Percentiles rank a stretch among this genome's conserved stretches.
Conservation (phyloP, 2,113 vertebrate genomes). For the Isurus oxyrinchus region DNA sequence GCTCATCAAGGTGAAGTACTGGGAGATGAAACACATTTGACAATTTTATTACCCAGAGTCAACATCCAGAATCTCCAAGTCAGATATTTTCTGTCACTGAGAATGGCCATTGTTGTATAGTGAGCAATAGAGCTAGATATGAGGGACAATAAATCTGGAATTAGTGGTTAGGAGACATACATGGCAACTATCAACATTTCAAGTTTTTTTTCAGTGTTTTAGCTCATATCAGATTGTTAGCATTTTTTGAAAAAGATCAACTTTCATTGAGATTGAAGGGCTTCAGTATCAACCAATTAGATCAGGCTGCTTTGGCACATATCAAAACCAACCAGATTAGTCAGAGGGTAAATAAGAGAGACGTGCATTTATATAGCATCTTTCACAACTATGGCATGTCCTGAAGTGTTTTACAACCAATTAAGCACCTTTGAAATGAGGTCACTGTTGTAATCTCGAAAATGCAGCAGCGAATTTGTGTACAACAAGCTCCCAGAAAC, state of each 20-base stretch:
- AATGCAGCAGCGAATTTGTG: neutral
- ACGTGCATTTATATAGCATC: neutral
- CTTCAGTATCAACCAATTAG: neutral
- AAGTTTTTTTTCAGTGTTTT: neutral
- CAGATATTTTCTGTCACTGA: no score
- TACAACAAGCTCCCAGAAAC: neutral
- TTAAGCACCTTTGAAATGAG: neutral
- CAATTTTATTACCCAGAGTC: neutral
- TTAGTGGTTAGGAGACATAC: neutral
- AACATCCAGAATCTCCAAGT: neutral
- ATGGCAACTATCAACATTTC: neutral
- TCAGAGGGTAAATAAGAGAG: neutral
- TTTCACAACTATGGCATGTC: neutral
- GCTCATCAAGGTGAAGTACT: neutral
- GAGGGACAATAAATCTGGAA: neutral
- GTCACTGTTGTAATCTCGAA: neutral
- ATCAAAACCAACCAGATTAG: neutral
- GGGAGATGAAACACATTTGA: neutral
- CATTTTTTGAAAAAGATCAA: neutral
- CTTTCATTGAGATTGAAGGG: neutral
- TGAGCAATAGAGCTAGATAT: neutral
- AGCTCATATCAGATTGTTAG: neutral
- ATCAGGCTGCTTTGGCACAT: neutral
- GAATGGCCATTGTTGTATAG: neutral
- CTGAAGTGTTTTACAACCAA: neutral